Evolutionary conservation across 2,113 vertebrate genomes (phyloP), one percentile per base, ranked within the genome.

Genomic region (Pangasianodon gigas): DNA sequence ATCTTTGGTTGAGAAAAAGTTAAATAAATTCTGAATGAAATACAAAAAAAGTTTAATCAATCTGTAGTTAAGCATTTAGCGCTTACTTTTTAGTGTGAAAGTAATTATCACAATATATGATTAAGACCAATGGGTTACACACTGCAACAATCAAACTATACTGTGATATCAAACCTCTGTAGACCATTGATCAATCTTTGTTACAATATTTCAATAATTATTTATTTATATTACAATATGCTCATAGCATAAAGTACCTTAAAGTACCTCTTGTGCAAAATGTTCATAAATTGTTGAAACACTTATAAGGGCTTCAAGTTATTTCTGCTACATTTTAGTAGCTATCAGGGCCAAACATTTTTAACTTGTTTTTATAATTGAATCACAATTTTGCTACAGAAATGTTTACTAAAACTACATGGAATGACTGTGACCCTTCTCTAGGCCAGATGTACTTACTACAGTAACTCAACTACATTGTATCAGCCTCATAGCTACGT

Each of bases 1-100:
- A 95, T 95, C 96, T 96, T 96, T 96, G 96, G 95, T 96, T 96
- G 85, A 95, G 92, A 94, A 92, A 93, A 93, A 91, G 65, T 94
- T 96, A 94, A 81, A 90, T 94, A 93, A 92, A 94, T 92, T 92
- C 93, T 90, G 87, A 85, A 89, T 80, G 62, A 90, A 90, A 90
- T 93, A 92, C 87, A 89, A 86, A 91, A 88, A 67, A 84, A 29
- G 93, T 90, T 93, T 69, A 90, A 91, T 93, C 90, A 87, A 84
- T 93, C 92, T 91, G 88, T 48, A 87, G 62, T 89, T 92, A 90
- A 92, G 88, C 92, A 92, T 89, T 92, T 92, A 84, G 29, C 19
- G 52, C 26, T 77, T 82, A 41, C 13, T 56, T 89, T 89, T 84
- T 48, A 89, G 54, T 51, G 84, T 56, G 48, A 88, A 88, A 90